A percentile compares a stretch with the other conserved stretches of the same genome.
phyloP scores from a whole-genome alignment of 2,113 vertebrate genomes.

The Limnothrissa miodon region DNA sequence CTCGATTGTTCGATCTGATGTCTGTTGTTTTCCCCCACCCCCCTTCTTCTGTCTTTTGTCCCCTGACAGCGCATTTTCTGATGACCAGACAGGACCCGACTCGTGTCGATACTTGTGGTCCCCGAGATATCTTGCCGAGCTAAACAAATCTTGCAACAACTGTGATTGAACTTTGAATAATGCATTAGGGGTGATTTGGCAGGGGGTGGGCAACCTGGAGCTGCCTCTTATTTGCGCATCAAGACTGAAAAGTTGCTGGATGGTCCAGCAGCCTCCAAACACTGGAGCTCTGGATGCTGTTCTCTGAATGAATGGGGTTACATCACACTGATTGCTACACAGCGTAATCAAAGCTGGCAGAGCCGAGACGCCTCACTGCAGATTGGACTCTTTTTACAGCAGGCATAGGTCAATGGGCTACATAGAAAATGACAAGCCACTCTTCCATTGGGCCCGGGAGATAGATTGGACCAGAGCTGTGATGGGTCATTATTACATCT shows the following conservation, averaged over 20 bases:
- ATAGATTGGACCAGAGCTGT: not conserved
- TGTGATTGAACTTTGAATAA: conserved; percentile 15
- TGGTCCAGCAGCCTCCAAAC: not conserved
- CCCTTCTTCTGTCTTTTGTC: too few relatives aligned
- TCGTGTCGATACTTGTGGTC: conserved; percentile 2
- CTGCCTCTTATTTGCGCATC: not conserved
- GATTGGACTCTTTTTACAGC: not conserved
- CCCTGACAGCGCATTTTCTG: conserved; percentile 36
- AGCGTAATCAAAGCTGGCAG: not conserved
- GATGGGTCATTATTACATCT: not conserved
- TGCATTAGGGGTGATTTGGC: not conserved
- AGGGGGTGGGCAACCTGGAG: not conserved
- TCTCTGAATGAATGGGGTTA: not conserved
- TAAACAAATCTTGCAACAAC: not conserved
- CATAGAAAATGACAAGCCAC: not conserved
- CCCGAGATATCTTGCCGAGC: conserved; percentile 16
- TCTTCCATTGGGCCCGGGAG: not conserved
- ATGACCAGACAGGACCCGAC: conserved; percentile 18
- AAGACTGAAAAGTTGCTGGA: not conserved
- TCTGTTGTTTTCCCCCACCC: not conserved
- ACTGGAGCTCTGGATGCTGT: not conserved
- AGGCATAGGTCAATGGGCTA: not conserved
- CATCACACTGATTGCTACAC: not conserved
- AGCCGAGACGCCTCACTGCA: not conserved
- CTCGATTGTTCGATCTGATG: conserved; percentile 25